These are phyloP conservation scores for Holothuria leucospilota DNA, from an alignment of 53 echinoderm and acorn worm genomes.

Conservation along the genomic window DNA sequence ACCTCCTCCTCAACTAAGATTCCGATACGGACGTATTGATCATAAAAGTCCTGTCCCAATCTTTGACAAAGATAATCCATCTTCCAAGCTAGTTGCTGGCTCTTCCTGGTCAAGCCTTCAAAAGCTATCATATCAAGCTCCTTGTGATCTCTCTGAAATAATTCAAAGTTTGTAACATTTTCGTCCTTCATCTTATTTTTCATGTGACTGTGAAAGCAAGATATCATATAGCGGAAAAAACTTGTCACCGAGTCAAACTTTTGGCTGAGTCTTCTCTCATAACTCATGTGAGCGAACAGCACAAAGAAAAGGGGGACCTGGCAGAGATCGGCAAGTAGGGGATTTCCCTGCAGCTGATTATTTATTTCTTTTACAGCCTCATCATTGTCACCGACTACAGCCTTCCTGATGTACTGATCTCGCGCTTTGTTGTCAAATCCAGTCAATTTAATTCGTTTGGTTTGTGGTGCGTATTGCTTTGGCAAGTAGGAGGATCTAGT, in stretches of 20 bases:
- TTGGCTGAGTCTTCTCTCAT: not conserved
- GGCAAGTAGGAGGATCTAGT: not conserved
- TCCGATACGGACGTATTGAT: slow-evolving; percentile 16
- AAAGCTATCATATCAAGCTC: not conserved
- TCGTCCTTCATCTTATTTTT: slow-evolving; percentile 20
- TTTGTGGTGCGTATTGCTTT: not conserved
- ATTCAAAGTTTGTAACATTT: not conserved
- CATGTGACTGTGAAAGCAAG: slow-evolving; percentile 30
- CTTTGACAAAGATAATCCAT: not conserved
- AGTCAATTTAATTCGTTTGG: not conserved
- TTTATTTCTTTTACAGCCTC: not conserved
- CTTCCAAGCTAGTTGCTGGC: not conserved
- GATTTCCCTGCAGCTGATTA: not conserved
- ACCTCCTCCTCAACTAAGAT: slow-evolving; percentile 23
- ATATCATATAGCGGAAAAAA: slow-evolving; percentile 14
- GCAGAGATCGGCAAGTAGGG: not conserved
- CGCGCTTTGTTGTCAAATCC: not conserved
- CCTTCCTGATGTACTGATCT: not conserved
- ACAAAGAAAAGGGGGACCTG: slow-evolving; percentile 9
- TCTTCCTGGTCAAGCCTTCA: not conserved
- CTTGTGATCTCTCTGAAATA: not conserved
- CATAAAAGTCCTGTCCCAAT: slow-evolving; percentile 12
- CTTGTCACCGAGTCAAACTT: slow-evolving; percentile 12
- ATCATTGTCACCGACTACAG: not conserved
- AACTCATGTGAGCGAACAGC: slow-evolving; percentile 9